Evolutionary conservation across 2,888 invertebrate species (phyloP).

Genomic region (Blastobasis lacticolella): DNA sequence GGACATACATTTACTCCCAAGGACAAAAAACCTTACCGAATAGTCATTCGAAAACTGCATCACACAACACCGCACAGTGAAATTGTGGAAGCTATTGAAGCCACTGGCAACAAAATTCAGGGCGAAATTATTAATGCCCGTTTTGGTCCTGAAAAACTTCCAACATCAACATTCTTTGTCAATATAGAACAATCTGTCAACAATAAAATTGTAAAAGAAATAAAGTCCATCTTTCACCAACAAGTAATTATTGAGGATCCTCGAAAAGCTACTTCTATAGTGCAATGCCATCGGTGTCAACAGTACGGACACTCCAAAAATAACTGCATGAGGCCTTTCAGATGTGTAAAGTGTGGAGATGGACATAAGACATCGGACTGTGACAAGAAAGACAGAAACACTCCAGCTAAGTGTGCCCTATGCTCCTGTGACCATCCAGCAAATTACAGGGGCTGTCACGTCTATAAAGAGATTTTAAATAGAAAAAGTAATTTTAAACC

Average conservation of each 20-base stretch:
- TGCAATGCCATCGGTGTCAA: constrained; percentile 7
- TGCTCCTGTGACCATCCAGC: neutral
- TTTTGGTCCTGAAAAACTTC: neutral
- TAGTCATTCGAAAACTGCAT: neutral
- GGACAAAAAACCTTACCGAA: neutral
- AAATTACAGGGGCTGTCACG: neutral
- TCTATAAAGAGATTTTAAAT: neutral
- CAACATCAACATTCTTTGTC: neutral
- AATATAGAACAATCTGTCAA: neutral
- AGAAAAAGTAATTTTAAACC: neutral
- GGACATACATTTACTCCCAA: neutral
- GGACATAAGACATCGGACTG: neutral
- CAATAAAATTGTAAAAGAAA: neutral
- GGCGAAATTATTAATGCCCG: neutral
- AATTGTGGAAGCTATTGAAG: neutral
- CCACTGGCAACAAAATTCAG: neutral
- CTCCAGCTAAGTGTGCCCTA: neutral
- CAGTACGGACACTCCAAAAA: constrained; percentile 9
- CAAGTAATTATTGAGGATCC: constrained; percentile 1
- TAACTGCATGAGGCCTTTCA: neutral
- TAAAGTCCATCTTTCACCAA: constrained; percentile 1
- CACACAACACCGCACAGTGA: neutral
- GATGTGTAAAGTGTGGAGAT: constrained; percentile 1
- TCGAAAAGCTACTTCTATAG: neutral
- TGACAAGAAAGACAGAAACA: neutral